Evolutionary conservation across 1,140 invertebrate genomes (phyloP).

Genomic region (Yoshiicerus persimilis): DNA sequence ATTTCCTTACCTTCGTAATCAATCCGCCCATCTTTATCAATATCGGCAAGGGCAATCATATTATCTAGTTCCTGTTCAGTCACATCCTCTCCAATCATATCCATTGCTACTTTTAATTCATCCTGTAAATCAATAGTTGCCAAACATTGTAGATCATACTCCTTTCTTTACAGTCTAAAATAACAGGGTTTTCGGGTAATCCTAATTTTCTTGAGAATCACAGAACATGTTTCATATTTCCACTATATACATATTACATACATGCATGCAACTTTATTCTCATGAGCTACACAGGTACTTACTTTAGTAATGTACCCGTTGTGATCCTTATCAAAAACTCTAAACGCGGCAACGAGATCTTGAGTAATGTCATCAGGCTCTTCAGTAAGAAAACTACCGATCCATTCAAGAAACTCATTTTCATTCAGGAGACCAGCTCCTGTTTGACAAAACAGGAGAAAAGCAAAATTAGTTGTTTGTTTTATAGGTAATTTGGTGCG

Average conservation of each 20-base stretch:
- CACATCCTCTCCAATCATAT: conserved; percentile 73
- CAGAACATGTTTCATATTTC: too few relatives aligned
- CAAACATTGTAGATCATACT: background rate
- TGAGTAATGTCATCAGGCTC: conserved; percentile 65
- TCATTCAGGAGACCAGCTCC: conserved; percentile 69
- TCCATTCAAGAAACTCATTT: conserved; percentile 50
- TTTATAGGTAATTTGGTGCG: too few relatives aligned
- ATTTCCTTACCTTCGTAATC: conserved; percentile 72
- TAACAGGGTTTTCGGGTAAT: too few relatives aligned
- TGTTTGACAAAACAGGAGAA: conserved; percentile 52
- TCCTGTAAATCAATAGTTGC: conserved; percentile 57
- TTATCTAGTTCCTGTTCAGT: conserved; percentile 71
- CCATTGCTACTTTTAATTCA: conserved; percentile 71
- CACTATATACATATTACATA: too few relatives aligned
- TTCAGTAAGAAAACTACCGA: conserved; percentile 45
- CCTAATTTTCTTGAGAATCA: too few relatives aligned
- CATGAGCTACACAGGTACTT: background rate
- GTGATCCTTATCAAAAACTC: conserved; percentile 74
- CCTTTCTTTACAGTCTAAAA: background rate
- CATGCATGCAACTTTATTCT: too few relatives aligned
- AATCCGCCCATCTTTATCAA: conserved; percentile 73
- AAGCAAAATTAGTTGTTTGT: too few relatives aligned
- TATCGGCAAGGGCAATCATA: conserved; percentile 69
- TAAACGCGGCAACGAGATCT: conserved; percentile 73
- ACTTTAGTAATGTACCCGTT: conserved; percentile 71